These are phyloP conservation scores for Hoplodrina blanda DNA, from an alignment of 2,888 invertebrate genomes.

Conservation along the genomic window DNA sequence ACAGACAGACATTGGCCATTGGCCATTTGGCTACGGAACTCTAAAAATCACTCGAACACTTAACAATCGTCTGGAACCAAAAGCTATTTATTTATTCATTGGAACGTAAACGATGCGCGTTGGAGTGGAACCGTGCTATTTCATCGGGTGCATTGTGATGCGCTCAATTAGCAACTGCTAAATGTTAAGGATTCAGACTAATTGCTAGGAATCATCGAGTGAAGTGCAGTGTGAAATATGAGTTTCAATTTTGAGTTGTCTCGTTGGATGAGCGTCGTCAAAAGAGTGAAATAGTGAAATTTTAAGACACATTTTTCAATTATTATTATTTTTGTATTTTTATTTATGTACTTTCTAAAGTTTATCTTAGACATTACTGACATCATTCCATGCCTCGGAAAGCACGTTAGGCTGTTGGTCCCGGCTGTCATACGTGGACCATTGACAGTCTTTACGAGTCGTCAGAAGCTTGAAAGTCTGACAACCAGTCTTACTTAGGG, in stretches of 20 bases:
- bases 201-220: conserved; percentile 65
- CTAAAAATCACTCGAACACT: conserved; percentile 61
- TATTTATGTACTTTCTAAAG: no score
- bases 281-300: not conserved
- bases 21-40: no score
- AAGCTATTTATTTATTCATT: conserved; percentile 87
- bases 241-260: conserved; percentile 4
- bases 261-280: not conserved
- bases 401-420: no score
- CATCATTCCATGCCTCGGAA: no score
- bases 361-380: no score
- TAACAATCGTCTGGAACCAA: conserved; percentile 66
- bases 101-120: conserved; percentile 78
- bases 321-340: no score
- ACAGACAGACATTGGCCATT: no score
- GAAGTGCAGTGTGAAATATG: conserved; percentile 66
- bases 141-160: conserved; percentile 81
- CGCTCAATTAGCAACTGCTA: conserved; percentile 80
- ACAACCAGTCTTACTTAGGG: no score
- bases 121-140: conserved; percentile 79
- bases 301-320: no score
- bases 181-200: conserved; percentile 65
- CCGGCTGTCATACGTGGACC: no score
- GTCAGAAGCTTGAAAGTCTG: no score
- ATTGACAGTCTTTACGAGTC: no score